Base-by-base conservation (phyloP, 2,888 invertebrate species). In the Eristalis tenax region DNA sequence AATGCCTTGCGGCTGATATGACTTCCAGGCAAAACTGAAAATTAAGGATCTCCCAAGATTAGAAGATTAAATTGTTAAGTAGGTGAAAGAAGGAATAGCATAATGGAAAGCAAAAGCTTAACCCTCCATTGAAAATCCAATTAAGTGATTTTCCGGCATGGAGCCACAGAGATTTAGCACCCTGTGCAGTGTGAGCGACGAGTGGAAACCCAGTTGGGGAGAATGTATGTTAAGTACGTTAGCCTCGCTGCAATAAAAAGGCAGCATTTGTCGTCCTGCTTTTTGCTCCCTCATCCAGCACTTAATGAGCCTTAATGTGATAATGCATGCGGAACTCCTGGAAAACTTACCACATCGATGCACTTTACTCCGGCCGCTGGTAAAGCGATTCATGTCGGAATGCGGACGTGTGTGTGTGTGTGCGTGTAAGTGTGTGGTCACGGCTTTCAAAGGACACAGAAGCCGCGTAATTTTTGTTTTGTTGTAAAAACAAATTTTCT, bases 61-160 rank as follows among this genome's bases (percentile, higher is more conserved):
- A 68, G 66, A 38, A 68, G 74, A 74, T 73, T 80, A 74, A 80
- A 74, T 80, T 63, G 50, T 80, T 63, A 74, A 73, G 68, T 38
- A 56, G 38, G 40, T 50, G 56, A 35, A 38, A 61, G 22, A 68
- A 43, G 13, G 23, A 18, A 71, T 61, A 28, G 6, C 50, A 26
- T n/a, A 10, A 32, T 6, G 8, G 2, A 15, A 32, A 64, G n/a
- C 5, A 18, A 75, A 65, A 65, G 35, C 59, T 81, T 66, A 76
- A 64, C 43, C 70, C 71, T 28, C 73, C 50, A 69, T 77, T 82
- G 77, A 74, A 78, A 86, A 82, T 82, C 78, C 70, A 82, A 86
- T 82, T 86, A 75, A 82, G 50, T 74, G 74, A 65, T 78, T 78
- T 69, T 70, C 69, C 69, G 50, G 38, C 8, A 23, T 26, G 22